These are phyloP conservation scores for Chrysemys picta DNA, from an alignment of 2,113 vertebrate genomes.

Conservation along the genomic window DNA sequence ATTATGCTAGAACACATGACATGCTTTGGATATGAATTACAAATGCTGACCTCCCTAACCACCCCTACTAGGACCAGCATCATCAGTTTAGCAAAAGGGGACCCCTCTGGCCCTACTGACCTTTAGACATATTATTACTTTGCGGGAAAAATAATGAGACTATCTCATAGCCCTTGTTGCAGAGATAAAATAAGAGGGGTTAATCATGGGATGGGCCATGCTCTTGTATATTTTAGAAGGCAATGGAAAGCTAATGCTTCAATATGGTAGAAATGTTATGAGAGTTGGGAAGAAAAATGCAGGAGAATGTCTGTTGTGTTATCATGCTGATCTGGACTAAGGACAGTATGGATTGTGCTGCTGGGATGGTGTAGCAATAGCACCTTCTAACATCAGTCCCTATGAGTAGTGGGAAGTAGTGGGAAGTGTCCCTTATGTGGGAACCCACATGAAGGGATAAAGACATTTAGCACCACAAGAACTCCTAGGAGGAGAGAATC, in stretches of 20 bases:
- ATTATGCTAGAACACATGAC: not conserved
- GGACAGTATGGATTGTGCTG: not conserved
- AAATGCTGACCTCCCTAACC: not conserved
- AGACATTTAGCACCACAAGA: not conserved
- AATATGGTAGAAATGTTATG: not conserved
- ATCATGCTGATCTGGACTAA: not conserved
- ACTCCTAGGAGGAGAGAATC: not conserved
- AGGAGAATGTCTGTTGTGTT: not conserved
- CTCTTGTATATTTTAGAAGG: not conserved
- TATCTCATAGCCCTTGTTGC: not conserved
- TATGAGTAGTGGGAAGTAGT: not conserved
- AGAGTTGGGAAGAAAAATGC: not conserved
- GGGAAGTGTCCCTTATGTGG: not conserved
- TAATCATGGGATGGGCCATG: not conserved
- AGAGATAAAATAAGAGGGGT: not conserved
- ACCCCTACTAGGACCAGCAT: not conserved
- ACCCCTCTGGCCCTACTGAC: not conserved
- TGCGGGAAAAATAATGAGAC: not conserved
- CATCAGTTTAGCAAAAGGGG: not conserved
- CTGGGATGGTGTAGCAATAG: not conserved
- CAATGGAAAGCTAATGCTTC: not conserved
- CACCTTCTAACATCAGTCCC: not conserved
- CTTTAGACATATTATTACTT: fast-evolving
- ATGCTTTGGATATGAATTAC: constrained; percentile 10
- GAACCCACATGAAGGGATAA: not conserved